Percentiles rank a stretch among this genome's conserved stretches.
Evolutionary conservation across 2,888 invertebrate genomes (phyloP).

Genomic region (Lithophane ornitopus): DNA sequence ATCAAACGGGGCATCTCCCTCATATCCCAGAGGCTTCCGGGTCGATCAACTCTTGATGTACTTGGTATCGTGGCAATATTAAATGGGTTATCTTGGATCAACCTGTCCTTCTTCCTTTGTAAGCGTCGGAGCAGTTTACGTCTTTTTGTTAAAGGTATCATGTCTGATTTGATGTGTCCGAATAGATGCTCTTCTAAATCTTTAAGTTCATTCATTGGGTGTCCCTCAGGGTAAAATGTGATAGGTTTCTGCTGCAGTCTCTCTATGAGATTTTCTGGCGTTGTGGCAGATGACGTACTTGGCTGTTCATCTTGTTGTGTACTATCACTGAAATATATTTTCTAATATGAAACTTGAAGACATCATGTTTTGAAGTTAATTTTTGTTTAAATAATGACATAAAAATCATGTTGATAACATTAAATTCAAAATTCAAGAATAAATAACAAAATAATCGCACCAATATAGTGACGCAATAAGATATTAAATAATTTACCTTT

Average conservation of each 20-base stretch:
- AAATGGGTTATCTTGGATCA: slow-evolving; percentile 74
- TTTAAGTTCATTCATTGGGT: slow-evolving; percentile 90
- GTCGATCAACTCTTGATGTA: slow-evolving; percentile 67
- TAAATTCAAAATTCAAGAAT: not conserved
- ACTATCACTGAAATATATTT: slow-evolving; percentile 40
- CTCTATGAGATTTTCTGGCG: slow-evolving; percentile 68
- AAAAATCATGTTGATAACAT: not conserved
- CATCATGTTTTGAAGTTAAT: not conserved
- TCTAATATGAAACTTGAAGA: not conserved
- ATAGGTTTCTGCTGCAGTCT: slow-evolving; percentile 69
- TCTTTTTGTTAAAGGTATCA: slow-evolving; percentile 83
- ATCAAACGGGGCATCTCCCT: slow-evolving; percentile 72
- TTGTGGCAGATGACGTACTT: slow-evolving; percentile 67
- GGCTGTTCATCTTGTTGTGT: slow-evolving; percentile 64
- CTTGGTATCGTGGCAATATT: slow-evolving; percentile 59
- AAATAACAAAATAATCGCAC: not conserved
- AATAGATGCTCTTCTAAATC: slow-evolving; percentile 87
- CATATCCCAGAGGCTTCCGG: slow-evolving; percentile 87
- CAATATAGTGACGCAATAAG: not conserved
- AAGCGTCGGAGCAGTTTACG: slow-evolving; percentile 87
- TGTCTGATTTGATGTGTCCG: slow-evolving; percentile 82
- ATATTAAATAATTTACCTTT: slow-evolving; percentile 69
- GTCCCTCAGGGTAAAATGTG: slow-evolving; percentile 82
- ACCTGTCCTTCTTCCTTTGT: slow-evolving; percentile 83
- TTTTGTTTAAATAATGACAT: not conserved